phyloP scores from a whole-genome alignment of 1,140 invertebrate species.

The Coenobita brevimanus region DNA sequence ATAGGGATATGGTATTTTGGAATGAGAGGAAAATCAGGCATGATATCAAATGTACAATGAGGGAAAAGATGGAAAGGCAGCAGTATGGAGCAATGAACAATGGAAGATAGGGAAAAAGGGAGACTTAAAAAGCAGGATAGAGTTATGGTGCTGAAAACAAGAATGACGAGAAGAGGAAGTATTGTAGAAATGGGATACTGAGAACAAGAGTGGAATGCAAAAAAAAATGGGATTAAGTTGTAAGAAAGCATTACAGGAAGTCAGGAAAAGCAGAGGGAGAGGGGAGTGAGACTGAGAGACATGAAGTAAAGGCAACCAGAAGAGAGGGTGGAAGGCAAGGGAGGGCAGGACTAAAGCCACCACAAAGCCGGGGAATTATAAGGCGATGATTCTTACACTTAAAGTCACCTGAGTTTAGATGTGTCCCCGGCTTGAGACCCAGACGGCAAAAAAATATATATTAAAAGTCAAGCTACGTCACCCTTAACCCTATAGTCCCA shows the following conservation, averaged over 20 bases:
- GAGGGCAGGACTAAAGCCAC: constrained; percentile 47
- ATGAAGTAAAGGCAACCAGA: background rate
- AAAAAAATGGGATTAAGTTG: background rate
- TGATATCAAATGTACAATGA: too few species aligned
- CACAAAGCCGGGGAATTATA: constrained; percentile 53
- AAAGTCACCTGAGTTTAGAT: constrained; percentile 60
- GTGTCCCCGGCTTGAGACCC: constrained; percentile 54
- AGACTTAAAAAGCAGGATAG: too few species aligned
- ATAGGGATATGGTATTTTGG: too few species aligned
- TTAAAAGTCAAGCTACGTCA: too few species aligned
- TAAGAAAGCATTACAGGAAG: background rate
- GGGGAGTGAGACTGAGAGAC: background rate
- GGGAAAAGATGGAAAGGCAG: too few species aligned
- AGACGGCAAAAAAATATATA: background rate
- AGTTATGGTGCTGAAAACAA: too few species aligned
- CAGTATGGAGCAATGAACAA: too few species aligned
- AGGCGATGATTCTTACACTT: constrained; percentile 64
- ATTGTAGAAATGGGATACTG: too few species aligned
- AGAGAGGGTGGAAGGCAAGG: background rate
- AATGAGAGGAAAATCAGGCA: too few species aligned
- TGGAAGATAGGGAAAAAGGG: too few species aligned
- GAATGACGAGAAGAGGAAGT: too few species aligned
- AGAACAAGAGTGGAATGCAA: background rate
- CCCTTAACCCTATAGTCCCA: too few species aligned
- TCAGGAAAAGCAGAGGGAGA: background rate